Base-by-base conservation (phyloP, 2,888 invertebrate species). In the Ormyrus thymus region DNA sequence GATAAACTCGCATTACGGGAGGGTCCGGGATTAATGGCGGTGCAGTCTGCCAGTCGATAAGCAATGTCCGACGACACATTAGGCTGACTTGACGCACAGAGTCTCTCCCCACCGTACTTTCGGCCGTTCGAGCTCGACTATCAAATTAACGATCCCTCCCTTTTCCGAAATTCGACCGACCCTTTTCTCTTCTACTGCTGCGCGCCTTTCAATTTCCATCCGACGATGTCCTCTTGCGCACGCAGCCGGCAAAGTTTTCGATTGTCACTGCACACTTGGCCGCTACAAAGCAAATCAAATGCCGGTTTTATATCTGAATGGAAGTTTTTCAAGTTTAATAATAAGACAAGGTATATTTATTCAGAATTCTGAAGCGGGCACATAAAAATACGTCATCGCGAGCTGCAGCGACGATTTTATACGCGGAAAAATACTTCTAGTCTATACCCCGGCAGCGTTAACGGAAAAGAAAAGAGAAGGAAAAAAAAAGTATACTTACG, bases 31-130 rank as follows among this genome's bases (percentile, higher is more conserved):
- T 84, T 84, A 84, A 84, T 84, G 77, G 83, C 82, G 81, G 81
- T 83, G 83, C 83, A 83, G 84, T 82, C 81, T 83, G 83, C 83
- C 83, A 84, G 83, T 85, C 85, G 85, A 85, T 85, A 85, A 84
- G 83, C 84, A 85, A 84, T 85, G 83, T 84, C 82, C 78, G 79
- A 80, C 79, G 72, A 80, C 79, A 82, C 80, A 82, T 82, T 82
- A 82, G 81, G 79, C 81, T 79, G 76, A 74, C 76, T 79, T 81
- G 79, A 75, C 62, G 69, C 73, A 74, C 65, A 8, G 48, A 59
- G 48, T 74, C 68, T 66, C 53, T 61, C 64, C 29, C 55, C 50
- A 10, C 50, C 29, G 51, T 43, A 48, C 61, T 65, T 68, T 11
- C 7, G 29, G 6, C 65, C 65, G 45, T 59, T 7, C 51, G 48